These are phyloP conservation scores for Anoura caudifer DNA, from an alignment of 2,113 vertebrate species.

Conservation along the genomic window DNA sequence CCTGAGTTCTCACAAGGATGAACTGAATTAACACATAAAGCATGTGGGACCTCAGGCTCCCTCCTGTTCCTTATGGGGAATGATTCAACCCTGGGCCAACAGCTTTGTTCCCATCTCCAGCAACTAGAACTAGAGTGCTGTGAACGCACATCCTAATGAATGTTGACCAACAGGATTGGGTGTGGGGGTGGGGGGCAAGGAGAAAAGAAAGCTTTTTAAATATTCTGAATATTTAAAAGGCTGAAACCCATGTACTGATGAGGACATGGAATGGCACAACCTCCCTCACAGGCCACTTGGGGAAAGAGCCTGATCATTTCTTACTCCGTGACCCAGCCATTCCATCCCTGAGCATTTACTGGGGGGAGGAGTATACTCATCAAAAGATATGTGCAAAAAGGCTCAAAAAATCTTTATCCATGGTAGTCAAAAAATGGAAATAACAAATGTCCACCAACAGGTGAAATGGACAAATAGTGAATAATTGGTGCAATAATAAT, in stretches of 20 bases:
- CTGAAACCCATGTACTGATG: not conserved
- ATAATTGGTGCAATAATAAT: not conserved
- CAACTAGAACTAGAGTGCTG: not conserved
- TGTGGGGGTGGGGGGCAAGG: too few species aligned
- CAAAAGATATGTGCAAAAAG: not conserved
- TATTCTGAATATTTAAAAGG: not conserved
- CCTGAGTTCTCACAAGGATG: not conserved
- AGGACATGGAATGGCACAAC: not conserved
- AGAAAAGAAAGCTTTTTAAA: not conserved
- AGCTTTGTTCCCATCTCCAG: not conserved
- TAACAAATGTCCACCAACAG: not conserved
- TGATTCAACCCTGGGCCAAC: not conserved
- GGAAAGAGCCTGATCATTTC: not conserved
- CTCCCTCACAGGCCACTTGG: not conserved
- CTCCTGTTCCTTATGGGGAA: not conserved
- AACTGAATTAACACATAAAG: not conserved
- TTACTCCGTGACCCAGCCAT: not conserved
- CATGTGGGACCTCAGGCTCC: not conserved
- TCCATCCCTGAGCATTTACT: not conserved
- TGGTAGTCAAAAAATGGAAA: not conserved
- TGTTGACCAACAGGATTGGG: not conserved
- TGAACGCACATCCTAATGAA: not conserved
- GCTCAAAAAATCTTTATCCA: not conserved
- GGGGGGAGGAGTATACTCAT: not conserved
- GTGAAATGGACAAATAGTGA: not conserved